A percentile compares a stretch with the other conserved stretches of the same genome.
These are phyloP conservation scores for Lypha dubia DNA, from an alignment of 2,888 invertebrate genomes.

Conservation along the genomic window DNA sequence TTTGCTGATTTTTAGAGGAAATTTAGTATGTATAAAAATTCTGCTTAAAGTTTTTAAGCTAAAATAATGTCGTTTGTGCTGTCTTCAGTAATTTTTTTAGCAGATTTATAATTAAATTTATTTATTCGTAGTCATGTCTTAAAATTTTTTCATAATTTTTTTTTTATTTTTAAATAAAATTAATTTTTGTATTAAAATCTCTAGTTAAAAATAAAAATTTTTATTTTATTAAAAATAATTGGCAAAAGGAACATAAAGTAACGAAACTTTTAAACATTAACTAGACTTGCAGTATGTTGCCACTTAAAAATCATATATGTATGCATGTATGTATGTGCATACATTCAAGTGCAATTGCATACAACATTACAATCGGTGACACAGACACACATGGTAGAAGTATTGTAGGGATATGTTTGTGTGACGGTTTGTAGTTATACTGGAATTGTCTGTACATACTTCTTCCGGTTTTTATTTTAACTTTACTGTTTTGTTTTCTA, in stretches of 20 bases:
- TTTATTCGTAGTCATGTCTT: no score
- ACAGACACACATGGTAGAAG: neutral
- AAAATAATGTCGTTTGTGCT: no score
- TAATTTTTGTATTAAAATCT: no score
- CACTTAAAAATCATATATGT: constrained; percentile 46
- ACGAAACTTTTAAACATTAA: constrained; percentile 73
- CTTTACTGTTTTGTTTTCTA: constrained; percentile 9
- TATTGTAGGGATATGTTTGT: neutral
- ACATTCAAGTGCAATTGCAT: constrained; percentile 31
- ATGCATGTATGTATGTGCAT: neutral
- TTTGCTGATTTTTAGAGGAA: no score
- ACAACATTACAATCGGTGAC: neutral
- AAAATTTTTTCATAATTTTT: no score
- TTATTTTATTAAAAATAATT: constrained; percentile 66
- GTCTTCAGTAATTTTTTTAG: no score
- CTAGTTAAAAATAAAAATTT: no score
- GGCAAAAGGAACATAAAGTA: neutral
- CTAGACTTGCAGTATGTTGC: constrained; percentile 73
- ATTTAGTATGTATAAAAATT: no score
- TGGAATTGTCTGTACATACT: constrained; percentile 68
- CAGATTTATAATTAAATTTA: no score
- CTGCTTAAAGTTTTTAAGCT: no score
- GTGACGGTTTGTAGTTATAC: no score
- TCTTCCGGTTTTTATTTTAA: constrained; percentile 26
- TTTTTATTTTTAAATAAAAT: no score